These are phyloP conservation scores for Aurelia sp. DNA, from an alignment of 30 jellyfish, hydroid and myxozoan species.

Conservation along the genomic window DNA sequence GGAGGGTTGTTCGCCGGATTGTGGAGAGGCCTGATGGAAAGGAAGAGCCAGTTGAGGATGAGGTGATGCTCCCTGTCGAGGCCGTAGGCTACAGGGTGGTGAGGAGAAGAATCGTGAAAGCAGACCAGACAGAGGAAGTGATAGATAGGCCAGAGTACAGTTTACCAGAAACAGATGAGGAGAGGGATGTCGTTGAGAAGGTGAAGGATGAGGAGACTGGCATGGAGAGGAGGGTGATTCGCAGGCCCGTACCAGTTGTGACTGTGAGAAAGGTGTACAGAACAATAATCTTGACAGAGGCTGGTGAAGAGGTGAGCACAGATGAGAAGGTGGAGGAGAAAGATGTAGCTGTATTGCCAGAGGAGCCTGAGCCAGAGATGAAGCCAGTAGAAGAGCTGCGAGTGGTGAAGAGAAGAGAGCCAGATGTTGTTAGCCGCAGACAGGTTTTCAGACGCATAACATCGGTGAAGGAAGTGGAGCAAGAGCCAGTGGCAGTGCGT, in stretches of 20 bases:
- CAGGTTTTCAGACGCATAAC: no score
- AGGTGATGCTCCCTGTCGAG: conserved; percentile 49
- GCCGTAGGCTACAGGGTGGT: conserved; percentile 44
- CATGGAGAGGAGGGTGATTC: conserved; percentile 68
- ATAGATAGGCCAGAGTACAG: conserved; percentile 61
- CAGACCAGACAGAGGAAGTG: conserved; percentile 44
- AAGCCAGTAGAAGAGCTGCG: conserved; percentile 41
- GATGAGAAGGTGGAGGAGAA: conserved; percentile 19
- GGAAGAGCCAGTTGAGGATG: conserved; percentile 48
- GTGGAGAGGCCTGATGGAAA: conserved; percentile 44
- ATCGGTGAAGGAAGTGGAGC: no score
- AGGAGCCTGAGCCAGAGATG: background rate
- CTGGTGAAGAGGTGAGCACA: conserved; percentile 31
- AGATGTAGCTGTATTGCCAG: conserved; percentile 19
- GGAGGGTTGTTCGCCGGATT: conserved; percentile 73
- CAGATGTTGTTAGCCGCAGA: no score
- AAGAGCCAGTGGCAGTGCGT: no score
- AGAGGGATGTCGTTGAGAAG: conserved; percentile 62
- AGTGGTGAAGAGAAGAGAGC: background rate
- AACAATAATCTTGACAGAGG: conserved; percentile 47
- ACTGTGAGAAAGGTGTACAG: conserved; percentile 86
- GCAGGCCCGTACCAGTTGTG: conserved; percentile 85
- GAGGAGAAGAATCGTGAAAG: conserved; percentile 43
- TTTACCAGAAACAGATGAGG: conserved; percentile 62
- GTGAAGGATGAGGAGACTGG: conserved; percentile 45